phyloP scores from a whole-genome alignment of 2,888 invertebrate species.

The Phania funesta region DNA sequence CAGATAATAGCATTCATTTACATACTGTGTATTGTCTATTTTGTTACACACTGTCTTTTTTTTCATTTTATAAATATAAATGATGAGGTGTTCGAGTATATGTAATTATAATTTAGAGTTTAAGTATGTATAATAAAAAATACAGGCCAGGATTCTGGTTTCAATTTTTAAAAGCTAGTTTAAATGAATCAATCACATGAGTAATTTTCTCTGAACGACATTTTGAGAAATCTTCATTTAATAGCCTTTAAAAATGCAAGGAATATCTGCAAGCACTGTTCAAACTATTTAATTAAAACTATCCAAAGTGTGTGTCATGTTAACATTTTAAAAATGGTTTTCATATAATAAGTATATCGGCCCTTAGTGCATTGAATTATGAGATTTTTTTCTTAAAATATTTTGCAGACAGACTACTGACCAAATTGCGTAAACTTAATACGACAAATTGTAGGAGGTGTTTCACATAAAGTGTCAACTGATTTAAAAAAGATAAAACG shows the following conservation, averaged over 20 bases:
- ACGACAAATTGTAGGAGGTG: no score
- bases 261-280: not conserved
- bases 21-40: not conserved
- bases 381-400: no score
- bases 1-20: slow-evolving; percentile 48
- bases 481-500: no score
- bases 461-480: no score
- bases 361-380: no score
- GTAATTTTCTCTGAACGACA: slow-evolving; percentile 6
- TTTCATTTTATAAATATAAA: not conserved
- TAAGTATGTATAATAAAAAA: not conserved
- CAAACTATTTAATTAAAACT: not conserved
- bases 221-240: slow-evolving; percentile 52
- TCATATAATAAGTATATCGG: no score
- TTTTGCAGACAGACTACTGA: no score
- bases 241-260: slow-evolving; percentile 54
- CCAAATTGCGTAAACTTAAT: no score
- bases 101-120: not conserved
- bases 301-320: not conserved
- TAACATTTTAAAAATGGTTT: not conserved
- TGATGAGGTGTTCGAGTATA: not conserved
- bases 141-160: not conserved
- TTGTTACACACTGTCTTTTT: not conserved
- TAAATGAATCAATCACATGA: slow-evolving; percentile 49
- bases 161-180: slow-evolving; percentile 52